These are phyloP conservation scores for Apocheima hispidaria DNA, from an alignment of 2,888 invertebrate genomes.

Conservation along the genomic window DNA sequence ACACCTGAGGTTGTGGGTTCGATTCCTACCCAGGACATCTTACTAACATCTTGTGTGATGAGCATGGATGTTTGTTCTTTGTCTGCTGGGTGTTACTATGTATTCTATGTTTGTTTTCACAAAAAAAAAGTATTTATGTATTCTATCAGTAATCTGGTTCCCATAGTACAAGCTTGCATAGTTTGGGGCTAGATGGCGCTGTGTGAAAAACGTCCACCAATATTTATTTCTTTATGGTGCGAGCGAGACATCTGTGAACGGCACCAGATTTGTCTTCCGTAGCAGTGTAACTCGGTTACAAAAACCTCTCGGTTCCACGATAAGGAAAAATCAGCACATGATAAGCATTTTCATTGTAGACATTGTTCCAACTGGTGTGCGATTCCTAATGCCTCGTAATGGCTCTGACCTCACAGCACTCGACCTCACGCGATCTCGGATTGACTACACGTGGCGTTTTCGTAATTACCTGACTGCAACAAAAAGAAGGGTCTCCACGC, in stretches of 20 bases:
- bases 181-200: too few relatives aligned
- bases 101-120: too few relatives aligned
- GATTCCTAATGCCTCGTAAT: slow-evolving; percentile 27
- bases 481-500: not conserved
- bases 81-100: too few relatives aligned
- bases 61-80: too few relatives aligned
- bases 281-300: not conserved
- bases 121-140: too few relatives aligned
- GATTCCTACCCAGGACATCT: too few relatives aligned
- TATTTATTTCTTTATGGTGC: too few relatives aligned
- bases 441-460: not conserved
- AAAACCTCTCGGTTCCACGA: not conserved
- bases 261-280: not conserved
- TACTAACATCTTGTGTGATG: too few relatives aligned
- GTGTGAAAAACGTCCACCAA: too few relatives aligned
- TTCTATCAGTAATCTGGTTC: too few relatives aligned
- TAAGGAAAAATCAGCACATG: not conserved
- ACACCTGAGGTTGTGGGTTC: too few relatives aligned
- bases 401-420: slow-evolving; percentile 22
- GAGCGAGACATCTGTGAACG: not conserved
- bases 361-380: slow-evolving; percentile 1
- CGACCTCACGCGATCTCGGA: slow-evolving; percentile 24
- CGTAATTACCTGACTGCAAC: not conserved
- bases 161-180: too few relatives aligned
- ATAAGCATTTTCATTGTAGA: slow-evolving; percentile 11